Evolutionary conservation across 37 sponge, comb jelly and placozoan genomes (phyloP).

Genomic region (Aplysina aerophoba): DNA sequence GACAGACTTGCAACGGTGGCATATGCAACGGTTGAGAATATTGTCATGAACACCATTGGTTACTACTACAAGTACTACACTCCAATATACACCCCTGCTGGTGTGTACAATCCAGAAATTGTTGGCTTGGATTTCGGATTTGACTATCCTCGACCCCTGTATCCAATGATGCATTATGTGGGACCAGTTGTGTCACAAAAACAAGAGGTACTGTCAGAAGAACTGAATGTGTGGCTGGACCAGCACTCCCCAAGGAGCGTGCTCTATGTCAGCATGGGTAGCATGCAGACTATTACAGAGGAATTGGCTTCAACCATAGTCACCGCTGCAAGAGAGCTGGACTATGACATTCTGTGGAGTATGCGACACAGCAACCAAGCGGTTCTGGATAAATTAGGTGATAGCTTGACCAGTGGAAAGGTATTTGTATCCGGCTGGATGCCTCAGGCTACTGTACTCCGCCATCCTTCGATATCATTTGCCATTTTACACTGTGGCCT

Average conservation of each 20-base stretch:
- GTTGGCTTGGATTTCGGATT: slow-evolving; percentile 10
- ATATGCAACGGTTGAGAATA: neutral
- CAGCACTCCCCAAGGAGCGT: slow-evolving; percentile 13
- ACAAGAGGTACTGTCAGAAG: neutral
- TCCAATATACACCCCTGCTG: neutral
- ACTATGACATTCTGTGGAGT: slow-evolving; percentile 38
- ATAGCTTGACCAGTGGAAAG: neutral
- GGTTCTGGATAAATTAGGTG: slow-evolving; percentile 13
- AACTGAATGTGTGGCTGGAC: slow-evolving; percentile 29
- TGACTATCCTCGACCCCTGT: slow-evolving; percentile 26
- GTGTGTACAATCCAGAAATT: neutral
- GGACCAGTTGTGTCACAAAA: slow-evolving; percentile 21
- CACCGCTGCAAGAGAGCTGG: neutral
- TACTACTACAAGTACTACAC: neutral
- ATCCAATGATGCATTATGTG: slow-evolving; percentile 28
- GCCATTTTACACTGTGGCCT: slow-evolving; percentile 45
- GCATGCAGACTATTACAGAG: neutral
- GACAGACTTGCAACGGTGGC: neutral
- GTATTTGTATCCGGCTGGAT: slow-evolving; percentile 14
- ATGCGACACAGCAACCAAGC: neutral
- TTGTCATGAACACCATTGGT: neutral
- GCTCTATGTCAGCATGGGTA: slow-evolving; percentile 47
- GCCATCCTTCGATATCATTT: slow-evolving; percentile 23
- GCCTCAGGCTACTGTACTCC: slow-evolving; percentile 32
- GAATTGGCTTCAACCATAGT: neutral